Conservation (phyloP, 2,113 vertebrate genomes). For the Nestor notabilis region DNA sequence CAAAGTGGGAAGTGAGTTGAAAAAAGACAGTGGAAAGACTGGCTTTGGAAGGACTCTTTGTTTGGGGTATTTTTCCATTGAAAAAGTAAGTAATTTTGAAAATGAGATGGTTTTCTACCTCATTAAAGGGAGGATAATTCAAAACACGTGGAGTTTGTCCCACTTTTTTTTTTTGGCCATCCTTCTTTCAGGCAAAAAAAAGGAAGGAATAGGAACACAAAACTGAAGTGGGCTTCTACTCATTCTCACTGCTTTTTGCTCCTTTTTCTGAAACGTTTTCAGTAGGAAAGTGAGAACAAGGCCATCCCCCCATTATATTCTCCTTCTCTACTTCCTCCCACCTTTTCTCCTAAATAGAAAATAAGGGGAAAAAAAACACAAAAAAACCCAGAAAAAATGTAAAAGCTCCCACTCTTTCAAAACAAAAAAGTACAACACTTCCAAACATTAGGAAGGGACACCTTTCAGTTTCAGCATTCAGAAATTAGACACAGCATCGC, state of each 20-base stretch:
- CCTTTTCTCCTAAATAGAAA: constrained; percentile 51
- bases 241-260: constrained; percentile 51
- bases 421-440: background rate
- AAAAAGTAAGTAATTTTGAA: background rate
- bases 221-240: constrained; percentile 62
- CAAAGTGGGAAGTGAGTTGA: background rate
- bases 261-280: constrained; percentile 58
- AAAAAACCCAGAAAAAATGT: background rate
- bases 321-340: constrained; percentile 49
- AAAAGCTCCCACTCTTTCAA: constrained; percentile 28
- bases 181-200: constrained; percentile 43
- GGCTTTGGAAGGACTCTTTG: background rate
- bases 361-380: constrained; percentile 14
- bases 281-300: constrained; percentile 70
- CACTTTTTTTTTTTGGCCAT: constrained; percentile 62
- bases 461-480: background rate
- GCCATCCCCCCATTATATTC: constrained; percentile 69
- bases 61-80: background rate
- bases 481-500: background rate
- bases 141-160: constrained; percentile 59
- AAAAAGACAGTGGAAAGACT: background rate
- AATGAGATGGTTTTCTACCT: constrained; percentile 13
- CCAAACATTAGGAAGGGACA: constrained; percentile 25
- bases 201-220: constrained; percentile 23
- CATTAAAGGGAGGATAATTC: constrained; percentile 63